Percentiles rank a stretch among this genome's conserved stretches.
These are phyloP conservation scores for Stichopus horrens DNA, from an alignment of 53 echinoderm and acorn worm genomes.

Conservation along the genomic window DNA sequence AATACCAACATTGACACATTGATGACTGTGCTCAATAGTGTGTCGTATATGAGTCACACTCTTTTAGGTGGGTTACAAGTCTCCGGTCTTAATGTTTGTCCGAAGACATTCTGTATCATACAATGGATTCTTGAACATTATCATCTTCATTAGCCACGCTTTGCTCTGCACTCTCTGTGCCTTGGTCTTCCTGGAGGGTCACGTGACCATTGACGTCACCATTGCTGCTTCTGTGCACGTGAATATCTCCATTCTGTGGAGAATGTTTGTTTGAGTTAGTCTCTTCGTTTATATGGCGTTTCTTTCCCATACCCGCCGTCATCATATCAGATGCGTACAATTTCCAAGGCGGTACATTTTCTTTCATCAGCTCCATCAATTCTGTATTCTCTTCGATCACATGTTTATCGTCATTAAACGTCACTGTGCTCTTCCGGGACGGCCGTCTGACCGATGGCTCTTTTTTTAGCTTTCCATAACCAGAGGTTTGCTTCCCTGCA, in stretches of 20 bases:
- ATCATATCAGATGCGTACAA: background rate
- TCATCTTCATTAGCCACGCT: background rate
- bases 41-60: too few relatives aligned
- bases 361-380: background rate
- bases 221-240: background rate
- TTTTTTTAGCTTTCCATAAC: constrained; percentile 1
- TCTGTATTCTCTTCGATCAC: constrained; percentile 30
- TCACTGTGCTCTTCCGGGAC: constrained; percentile 26
- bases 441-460: constrained; percentile 41
- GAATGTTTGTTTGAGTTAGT: constrained; percentile 3
- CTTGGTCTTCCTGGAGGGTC: background rate
- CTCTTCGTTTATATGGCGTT: background rate
- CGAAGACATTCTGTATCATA: background rate
- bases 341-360: background rate
- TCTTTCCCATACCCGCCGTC: constrained; percentile 10
- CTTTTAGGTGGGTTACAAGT: too few relatives aligned
- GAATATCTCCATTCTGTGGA: constrained; percentile 14
- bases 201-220: constrained; percentile 4
- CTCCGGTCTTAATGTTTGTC: too few relatives aligned
- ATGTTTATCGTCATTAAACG: constrained; percentile 25
- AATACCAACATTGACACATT: too few relatives aligned
- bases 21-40: too few relatives aligned
- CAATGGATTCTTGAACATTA: background rate
- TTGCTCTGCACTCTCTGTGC: too few relatives aligned
- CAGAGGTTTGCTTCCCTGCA: constrained; percentile 9